These are phyloP conservation scores for Aphaenogaster floridana DNA, from an alignment of 1,140 invertebrate species.

Conservation along the genomic window DNA sequence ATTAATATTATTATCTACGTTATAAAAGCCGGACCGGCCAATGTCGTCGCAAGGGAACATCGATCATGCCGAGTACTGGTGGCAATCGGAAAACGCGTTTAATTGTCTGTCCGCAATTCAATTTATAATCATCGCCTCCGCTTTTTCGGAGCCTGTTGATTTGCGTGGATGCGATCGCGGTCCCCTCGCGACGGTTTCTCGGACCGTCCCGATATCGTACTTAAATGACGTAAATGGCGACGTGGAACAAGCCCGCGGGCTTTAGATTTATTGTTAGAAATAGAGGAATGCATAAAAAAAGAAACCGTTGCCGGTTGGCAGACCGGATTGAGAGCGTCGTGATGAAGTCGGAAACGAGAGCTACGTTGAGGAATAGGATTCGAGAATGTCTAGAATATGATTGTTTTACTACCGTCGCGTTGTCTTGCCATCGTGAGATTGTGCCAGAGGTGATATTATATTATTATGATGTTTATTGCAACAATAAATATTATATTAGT, in stretches of 20 bases:
- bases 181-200: conserved; percentile 41
- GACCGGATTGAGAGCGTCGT: conserved; percentile 1
- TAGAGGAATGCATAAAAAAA: conserved; percentile 47
- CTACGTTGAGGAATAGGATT: conserved; percentile 48
- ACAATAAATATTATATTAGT: conserved; percentile 88
- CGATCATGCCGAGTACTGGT: neutral
- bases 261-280: conserved; percentile 65
- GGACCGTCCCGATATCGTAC: conserved; percentile 64
- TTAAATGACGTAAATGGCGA: conserved; percentile 71
- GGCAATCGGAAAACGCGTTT: neutral
- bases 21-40: conserved; percentile 55
- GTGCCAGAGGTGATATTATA: conserved; percentile 88
- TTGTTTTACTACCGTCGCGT: conserved; percentile 80
- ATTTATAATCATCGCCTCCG: neutral
- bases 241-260: conserved; percentile 55
- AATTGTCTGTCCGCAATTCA: neutral
- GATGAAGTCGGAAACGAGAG: conserved; percentile 7
- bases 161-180: neutral
- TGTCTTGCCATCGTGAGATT: conserved; percentile 88
- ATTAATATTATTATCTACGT: conserved; percentile 76
- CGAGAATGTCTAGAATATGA: conserved; percentile 70
- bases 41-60: conserved; percentile 44
- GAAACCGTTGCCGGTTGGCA: conserved; percentile 17
- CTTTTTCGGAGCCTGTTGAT: neutral
- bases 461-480: conserved; percentile 87